Base-by-base conservation (phyloP, 1,140 invertebrate species). In the Pseudomyrmex pallidus region DNA sequence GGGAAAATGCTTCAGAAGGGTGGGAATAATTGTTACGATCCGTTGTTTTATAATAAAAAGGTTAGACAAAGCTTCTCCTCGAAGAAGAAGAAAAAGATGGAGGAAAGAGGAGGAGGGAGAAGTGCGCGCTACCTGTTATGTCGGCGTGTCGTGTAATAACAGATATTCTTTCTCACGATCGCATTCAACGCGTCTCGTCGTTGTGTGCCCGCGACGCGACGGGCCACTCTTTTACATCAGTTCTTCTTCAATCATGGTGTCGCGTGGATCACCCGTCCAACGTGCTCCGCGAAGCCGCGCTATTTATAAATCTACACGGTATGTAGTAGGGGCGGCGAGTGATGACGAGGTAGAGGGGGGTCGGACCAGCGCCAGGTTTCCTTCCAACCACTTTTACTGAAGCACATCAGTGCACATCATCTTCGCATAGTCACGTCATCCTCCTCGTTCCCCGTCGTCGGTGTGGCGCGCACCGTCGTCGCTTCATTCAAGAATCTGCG, bases 271-370 rank as follows among this genome's bases (percentile, higher is more conserved):
- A 25, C 35, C 35, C 44, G 52, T 15, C 20, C 44, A 5, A 12
- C 17, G 13, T 61, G 15, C 17, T 17, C 22, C 22, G n/a, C 20
- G 2, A 1, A 35, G 5, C 15, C 8, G 17, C n/a, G 61, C 73
- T 80, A 84, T 87, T 87, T 80, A 87, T 74, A 87, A 87, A 87
- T 44, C 22, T 12, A 46, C 20, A 48, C 66, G 62, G 66, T 48
- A 68, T 63, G 54, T 52, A 44, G 22, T 1, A 54, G n/a, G 35
- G 10, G 22, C 35, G 25, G 48, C 35, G 35, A 35, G 35, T 35
- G 35, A 5, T 1, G 5, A 35, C 25, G 35, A 35, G 35, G 35
- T 35, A 35, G 35, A 35, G 35, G 5, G 35, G 35, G 35, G 35
- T 35, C 35, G 35, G 35, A 5, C 35, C 35, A 35, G 8, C 54